A percentile compares a stretch with the other conserved stretches of the same genome.
These are phyloP conservation scores for Salvelinus fontinalis DNA, from an alignment of 2,113 vertebrate species.

Conservation along the genomic window DNA sequence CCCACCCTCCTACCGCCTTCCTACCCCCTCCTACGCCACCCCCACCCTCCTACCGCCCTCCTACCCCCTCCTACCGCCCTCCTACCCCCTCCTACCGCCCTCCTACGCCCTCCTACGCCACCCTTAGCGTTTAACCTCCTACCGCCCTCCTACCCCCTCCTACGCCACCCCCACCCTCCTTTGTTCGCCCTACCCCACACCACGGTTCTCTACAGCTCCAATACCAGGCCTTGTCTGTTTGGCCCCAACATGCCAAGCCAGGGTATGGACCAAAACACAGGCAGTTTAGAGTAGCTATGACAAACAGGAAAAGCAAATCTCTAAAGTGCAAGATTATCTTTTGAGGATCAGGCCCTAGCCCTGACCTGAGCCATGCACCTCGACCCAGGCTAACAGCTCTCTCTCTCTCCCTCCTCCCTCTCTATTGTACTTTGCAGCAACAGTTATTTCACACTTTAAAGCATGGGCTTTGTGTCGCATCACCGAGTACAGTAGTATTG, in stretches of 20 bases:
- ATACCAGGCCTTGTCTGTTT: too few relatives aligned
- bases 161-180: slow-evolving; percentile 42
- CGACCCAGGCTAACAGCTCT: neutral
- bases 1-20: too few relatives aligned
- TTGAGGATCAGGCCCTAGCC: neutral
- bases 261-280: too few relatives aligned
- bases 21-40: slow-evolving; percentile 37
- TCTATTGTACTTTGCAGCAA: neutral
- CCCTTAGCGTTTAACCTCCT: too few relatives aligned
- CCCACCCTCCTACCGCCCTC: slow-evolving; percentile 40
- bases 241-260: too few relatives aligned
- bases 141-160: slow-evolving; percentile 16
- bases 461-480: too few relatives aligned
- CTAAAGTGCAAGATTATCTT: too few relatives aligned
- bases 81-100: slow-evolving; percentile 52
- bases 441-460: neutral
- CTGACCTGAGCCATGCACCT: neutral
- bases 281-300: too few relatives aligned
- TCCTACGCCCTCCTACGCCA: too few relatives aligned
- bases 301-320: too few relatives aligned
- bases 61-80: slow-evolving; percentile 30
- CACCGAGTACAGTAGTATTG: too few relatives aligned
- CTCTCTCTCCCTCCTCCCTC: neutral
- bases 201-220: too few relatives aligned
- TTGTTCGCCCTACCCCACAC: neutral